Evolutionary conservation across 2,888 invertebrate genomes (phyloP).

Genomic region (Lasioglossum calceatum): DNA sequence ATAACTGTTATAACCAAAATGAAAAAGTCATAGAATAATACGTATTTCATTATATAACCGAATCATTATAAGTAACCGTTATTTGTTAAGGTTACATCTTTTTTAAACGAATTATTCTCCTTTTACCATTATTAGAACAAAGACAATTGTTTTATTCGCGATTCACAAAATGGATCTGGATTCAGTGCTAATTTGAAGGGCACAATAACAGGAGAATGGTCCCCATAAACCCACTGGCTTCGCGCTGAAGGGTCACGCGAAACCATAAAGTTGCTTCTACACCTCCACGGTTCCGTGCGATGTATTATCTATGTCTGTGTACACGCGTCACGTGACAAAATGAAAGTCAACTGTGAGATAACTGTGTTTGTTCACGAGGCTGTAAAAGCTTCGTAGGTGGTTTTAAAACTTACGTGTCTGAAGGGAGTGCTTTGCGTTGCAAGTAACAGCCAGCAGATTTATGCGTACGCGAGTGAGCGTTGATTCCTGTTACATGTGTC

Average conservation of each 20-base stretch:
- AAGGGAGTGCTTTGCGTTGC: slow-evolving; percentile 27
- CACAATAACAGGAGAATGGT: neutral
- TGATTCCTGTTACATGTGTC: neutral
- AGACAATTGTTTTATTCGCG: neutral
- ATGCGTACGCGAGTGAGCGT: neutral
- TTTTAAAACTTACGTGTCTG: slow-evolving; percentile 71
- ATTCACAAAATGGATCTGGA: neutral
- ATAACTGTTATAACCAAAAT: too few relatives aligned
- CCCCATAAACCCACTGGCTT: neutral
- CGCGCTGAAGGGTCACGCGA: slow-evolving; percentile 20
- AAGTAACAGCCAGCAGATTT: slow-evolving; percentile 28
- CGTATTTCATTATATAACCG: too few relatives aligned
- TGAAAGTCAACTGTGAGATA: slow-evolving; percentile 51
- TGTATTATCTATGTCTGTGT: slow-evolving; percentile 10
- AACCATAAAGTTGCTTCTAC: slow-evolving; percentile 45
- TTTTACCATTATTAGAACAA: neutral
- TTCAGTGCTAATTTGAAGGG: neutral
- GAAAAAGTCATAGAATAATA: too few relatives aligned
- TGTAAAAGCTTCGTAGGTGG: slow-evolving; percentile 71
- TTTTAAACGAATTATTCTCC: neutral
- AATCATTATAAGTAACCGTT: too few relatives aligned
- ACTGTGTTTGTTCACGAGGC: slow-evolving; percentile 72
- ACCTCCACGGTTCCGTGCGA: neutral
- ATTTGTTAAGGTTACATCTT: neutral
- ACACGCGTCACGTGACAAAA: slow-evolving; percentile 31